Evolutionary conservation across 2,113 vertebrate species (phyloP).

Genomic region (Microcebus jonahi): DNA sequence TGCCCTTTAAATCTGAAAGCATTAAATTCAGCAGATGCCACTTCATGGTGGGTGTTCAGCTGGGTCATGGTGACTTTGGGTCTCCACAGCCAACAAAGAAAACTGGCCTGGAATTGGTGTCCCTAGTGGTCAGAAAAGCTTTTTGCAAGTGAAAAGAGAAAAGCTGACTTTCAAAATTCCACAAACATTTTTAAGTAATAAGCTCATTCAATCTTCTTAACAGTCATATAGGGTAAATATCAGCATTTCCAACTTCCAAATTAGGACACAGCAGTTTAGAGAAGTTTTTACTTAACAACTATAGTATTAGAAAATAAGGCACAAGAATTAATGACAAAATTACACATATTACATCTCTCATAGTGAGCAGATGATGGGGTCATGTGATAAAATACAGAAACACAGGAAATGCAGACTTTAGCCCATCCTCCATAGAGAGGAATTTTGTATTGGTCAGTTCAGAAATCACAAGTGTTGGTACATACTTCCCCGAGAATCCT

Average conservation of each 20-base stretch:
- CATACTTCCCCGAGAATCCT: neutral
- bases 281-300: neutral
- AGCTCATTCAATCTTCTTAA: neutral
- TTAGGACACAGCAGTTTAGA: neutral
- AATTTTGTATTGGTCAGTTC: neutral
- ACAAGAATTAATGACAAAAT: neutral
- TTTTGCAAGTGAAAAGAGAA: neutral
- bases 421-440: neutral
- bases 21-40: rapidly evolving
- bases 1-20: neutral
- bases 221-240: neutral
- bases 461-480: neutral
- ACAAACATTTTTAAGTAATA: neutral
- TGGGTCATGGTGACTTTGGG: neutral
- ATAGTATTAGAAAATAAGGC: neutral
- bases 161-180: neutral
- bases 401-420: neutral
- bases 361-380: neutral
- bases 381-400: neutral
- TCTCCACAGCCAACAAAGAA: neutral
- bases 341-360: neutral
- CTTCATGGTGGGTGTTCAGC: neutral
- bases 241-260: neutral
- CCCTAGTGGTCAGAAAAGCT: neutral
- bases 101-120: neutral